Evolutionary conservation across 2,113 vertebrate species (phyloP).

Genomic region (Nerophis ophidion): DNA sequence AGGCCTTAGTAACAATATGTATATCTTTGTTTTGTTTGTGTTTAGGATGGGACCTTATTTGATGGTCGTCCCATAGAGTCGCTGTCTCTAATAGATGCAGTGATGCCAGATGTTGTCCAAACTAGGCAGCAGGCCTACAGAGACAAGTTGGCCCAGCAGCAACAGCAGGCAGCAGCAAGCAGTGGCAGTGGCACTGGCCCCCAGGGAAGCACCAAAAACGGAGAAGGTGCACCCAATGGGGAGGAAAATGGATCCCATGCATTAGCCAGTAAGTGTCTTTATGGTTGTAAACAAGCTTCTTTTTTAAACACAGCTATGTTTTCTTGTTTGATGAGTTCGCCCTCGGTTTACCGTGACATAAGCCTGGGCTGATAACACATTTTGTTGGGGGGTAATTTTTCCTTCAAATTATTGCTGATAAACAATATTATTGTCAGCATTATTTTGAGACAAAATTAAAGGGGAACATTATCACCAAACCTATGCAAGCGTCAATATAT

Average conservation of each 20-base stretch:
- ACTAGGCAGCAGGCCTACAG: conserved; percentile 96
- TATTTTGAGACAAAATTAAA: too few species aligned
- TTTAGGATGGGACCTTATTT: conserved; percentile 93
- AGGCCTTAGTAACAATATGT: neutral
- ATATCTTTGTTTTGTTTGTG: neutral
- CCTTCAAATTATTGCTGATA: too few species aligned
- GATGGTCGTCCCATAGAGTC: conserved; percentile 98
- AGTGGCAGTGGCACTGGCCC: conserved; percentile 77
- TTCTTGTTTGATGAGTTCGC: neutral
- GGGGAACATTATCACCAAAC: too few species aligned
- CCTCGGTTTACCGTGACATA: neutral
- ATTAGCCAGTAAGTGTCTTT: conserved; percentile 86
- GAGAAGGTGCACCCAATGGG: conserved; percentile 91
- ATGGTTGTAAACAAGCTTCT: conserved; percentile 10
- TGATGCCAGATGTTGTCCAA: conserved; percentile 98
- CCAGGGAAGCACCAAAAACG: conserved; percentile 88
- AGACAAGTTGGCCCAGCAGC: conserved; percentile 91
- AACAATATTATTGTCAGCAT: too few species aligned
- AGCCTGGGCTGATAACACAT: too few species aligned
- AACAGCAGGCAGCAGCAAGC: conserved; percentile 79
- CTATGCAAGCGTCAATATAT: too few species aligned
- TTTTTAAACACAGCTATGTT: neutral
- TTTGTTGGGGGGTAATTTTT: too few species aligned
- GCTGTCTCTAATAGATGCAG: conserved; percentile 94
- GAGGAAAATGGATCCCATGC: conserved; percentile 94